Evolutionary conservation across 2,888 invertebrate species (phyloP).

Genomic region (Thecophora atra): DNA sequence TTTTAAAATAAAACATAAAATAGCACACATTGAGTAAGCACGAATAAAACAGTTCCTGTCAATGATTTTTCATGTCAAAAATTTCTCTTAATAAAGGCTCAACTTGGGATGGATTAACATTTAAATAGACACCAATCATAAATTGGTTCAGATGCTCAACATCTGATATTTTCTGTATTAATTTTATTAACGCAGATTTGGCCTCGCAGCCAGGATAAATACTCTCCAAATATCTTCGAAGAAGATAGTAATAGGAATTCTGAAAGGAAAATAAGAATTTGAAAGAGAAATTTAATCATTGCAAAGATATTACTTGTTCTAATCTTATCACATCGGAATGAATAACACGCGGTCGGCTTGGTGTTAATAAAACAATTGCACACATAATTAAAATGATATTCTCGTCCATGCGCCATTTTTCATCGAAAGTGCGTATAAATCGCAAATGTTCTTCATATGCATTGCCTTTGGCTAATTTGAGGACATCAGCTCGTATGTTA

Average conservation of each 20-base stretch:
- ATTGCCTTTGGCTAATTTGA: constrained; percentile 90
- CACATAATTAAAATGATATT: constrained; percentile 90
- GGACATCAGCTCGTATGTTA: constrained; percentile 85
- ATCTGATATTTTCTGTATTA: constrained; percentile 92
- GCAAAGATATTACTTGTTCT: constrained; percentile 76
- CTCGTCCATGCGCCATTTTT: constrained; percentile 86
- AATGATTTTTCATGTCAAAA: constrained; percentile 84
- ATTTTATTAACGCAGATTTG: constrained; percentile 83
- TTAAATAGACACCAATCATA: constrained; percentile 90
- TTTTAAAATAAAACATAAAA: background rate
- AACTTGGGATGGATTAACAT: constrained; percentile 90
- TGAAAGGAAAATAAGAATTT: constrained; percentile 61
- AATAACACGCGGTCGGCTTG: constrained; percentile 80
- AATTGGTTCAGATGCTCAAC: constrained; percentile 88
- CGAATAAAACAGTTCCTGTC: constrained; percentile 37
- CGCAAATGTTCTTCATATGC: constrained; percentile 87
- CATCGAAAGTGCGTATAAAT: constrained; percentile 86
- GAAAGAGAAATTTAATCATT: constrained; percentile 13
- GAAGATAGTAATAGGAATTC: constrained; percentile 90
- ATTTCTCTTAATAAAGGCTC: constrained; percentile 95
- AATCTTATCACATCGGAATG: constrained; percentile 85
- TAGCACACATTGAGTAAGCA: background rate
- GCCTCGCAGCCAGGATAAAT: constrained; percentile 87
- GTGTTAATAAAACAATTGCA: constrained; percentile 90
- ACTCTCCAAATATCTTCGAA: constrained; percentile 85